Base-by-base conservation (phyloP, 2,113 vertebrate genomes). In the Silurus asotus region DNA sequence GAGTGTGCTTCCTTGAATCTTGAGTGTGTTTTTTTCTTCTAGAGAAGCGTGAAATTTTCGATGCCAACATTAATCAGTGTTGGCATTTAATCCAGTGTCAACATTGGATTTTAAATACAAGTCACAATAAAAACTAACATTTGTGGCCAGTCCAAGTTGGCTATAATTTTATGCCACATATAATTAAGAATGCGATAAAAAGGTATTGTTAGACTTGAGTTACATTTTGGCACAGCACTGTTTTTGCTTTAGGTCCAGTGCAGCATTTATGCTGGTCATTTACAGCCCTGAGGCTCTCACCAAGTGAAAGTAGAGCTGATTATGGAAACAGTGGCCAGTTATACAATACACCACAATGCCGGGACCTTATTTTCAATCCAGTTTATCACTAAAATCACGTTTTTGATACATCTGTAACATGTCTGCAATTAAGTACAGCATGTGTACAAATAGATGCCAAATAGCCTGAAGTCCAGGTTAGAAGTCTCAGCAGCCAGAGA, bases 401-500 rank as follows among this genome's bases (percentile, higher is more conserved):
- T 85, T 20, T 55, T 86, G 72, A 85, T 69, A 72, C 20, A n/a
- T 91, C 87, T 89, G 89, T 89, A 89, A 84, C 90, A 92, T 89
- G 80, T 67, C 84, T 83, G 83, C 17, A 84, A 87, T 90, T 69
- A 89, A 89, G 88, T 87, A 81, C 85, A 65, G 81, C 56, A 70
- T 88, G 84, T 80, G 79, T 86, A 92, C 93, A 90, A 88, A 58
- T 70, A 91, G 74, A 90, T 59, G 90, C 92, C 93, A 93, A 86
- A 90, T 64, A 85, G 82, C 85, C 88, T 25, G 59, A 90, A 87
- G 89, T 88, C 90, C 91, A 91, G 92, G 92, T 93, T 94, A 91
- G 89, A 92, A 82, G 91, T 92, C 86, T 88, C 84, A 89, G 91
- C 92, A 90, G 89, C 92, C 92, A 84, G 92, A 93, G 90, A 91